Percentiles rank a stretch among this genome's conserved stretches.
phyloP scores from a whole-genome alignment of 2,797 vertebrate species.

The Pseudocheirus occidentalis region DNA sequence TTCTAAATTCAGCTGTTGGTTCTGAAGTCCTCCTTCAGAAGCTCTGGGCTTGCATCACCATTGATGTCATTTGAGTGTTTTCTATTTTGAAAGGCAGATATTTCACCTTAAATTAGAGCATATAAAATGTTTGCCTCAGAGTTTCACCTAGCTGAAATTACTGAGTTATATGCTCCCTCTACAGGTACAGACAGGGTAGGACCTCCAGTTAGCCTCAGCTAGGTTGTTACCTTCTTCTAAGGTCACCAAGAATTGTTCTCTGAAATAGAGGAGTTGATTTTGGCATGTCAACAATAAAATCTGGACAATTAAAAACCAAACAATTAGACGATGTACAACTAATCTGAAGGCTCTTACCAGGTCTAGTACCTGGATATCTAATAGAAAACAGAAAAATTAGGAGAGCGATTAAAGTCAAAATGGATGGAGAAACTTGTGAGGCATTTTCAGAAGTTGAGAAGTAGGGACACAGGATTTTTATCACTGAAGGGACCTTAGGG shows the following conservation, averaged over 20 bases:
- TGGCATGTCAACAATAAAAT: rapidly evolving
- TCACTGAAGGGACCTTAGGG: background rate
- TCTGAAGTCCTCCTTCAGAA: background rate
- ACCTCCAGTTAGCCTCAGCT: background rate
- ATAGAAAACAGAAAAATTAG: background rate
- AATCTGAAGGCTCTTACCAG: background rate
- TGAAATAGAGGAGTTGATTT: background rate
- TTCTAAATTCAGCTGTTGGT: background rate
- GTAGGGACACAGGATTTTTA: background rate
- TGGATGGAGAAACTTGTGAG: background rate
- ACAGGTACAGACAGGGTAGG: background rate
- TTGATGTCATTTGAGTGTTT: background rate
- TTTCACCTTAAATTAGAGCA: background rate
- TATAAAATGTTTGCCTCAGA: background rate
- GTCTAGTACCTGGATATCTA: background rate
- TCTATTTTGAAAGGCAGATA: background rate
- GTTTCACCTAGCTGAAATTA: background rate
- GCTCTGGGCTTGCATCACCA: background rate
- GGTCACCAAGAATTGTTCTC: background rate
- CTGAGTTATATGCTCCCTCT: background rate
- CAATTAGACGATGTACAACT: background rate
- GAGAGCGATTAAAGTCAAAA: background rate
- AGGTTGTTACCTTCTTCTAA: background rate
- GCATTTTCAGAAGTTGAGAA: background rate
- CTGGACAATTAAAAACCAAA: background rate